Evolutionary conservation across 1,140 invertebrate genomes (phyloP), one percentile per base, ranked within the genome.

Genomic region (Pogonognathellus flavescens): DNA sequence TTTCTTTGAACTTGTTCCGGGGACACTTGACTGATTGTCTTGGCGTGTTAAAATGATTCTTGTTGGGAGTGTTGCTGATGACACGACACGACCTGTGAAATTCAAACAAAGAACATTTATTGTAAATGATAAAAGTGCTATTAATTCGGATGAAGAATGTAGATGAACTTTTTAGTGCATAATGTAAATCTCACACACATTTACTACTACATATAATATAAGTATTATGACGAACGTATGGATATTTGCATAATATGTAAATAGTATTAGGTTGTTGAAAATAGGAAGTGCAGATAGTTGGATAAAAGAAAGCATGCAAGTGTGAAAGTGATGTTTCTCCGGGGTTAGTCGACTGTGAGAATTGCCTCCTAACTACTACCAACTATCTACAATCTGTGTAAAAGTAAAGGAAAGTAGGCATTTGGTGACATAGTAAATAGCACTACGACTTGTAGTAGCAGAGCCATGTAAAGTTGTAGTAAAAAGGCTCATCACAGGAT

Each of bases 401-500:
- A 7, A 16, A 80, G 50, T 11, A 22, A 55, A 81, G 55, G 11
- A 20, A 53, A 55, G 22, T 25, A 55, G 50, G 53, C n/a, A 20
- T 18, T 31, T 55, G 53, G 80, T 81, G 80, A 57, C 53, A 55
- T 49, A 20, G 18, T 13, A 81, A 31, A 22, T 66, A 22, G 5
- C 11, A 66, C 16, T 2, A 11, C 60, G 2, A 25, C 22, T 18
- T 66, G n/a, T 66, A 49, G 70, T 72, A 60, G 59, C 20, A 60
- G 25, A 13, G 14, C 20, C 22, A 55, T 18, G 50, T 22, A 60
- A n/a, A n/a, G 57, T 41, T 60, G 81, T 82, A 60, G 18, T 55
- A 60, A 62, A 82, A 62, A 50, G 81, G 81, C 81, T 82, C 81
- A 82, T 82, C 81, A 82, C 55, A 62, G 81, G 81, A 82, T 82